Evolutionary conservation across 2,797 vertebrate species (phyloP), one percentile per base, ranked within the genome.

Genomic region (Dromococcyx pavoninus): DNA sequence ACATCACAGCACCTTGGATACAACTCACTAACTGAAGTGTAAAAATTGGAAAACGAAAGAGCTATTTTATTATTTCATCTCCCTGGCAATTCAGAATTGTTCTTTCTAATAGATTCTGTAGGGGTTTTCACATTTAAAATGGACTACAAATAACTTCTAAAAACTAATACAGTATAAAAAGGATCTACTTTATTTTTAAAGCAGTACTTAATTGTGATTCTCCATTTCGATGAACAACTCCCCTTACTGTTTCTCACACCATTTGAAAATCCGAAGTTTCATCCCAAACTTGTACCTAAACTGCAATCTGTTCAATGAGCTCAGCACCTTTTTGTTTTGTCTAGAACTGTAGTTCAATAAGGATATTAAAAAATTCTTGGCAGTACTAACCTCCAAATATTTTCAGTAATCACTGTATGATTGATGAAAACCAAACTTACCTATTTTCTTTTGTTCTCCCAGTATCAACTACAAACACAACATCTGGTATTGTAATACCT

Each of bases 391-490:
- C 9, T 74, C 17, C n/a, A 44, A 76, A 50, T 62, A 73, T 23
- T 58, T 65, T 53, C 11, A 41, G n/a, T 50, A 72, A 79, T 33
- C n/a, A 72, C 15, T 23, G 7, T 32, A 50, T 13, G 18, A 91
- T 0, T 32, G 44, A 88, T 66, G 13, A 93, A 82, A 97, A 88
- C 83, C 23, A 92, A 75, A 95, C 89, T 61, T 97, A 99, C 99
- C 99, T 99, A 82, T 99, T 99, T 98, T 99, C 99, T 97, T 99
- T 99, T 24, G 99, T 99, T 97, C 98, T 99, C 58, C 99, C 99
- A 17, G 98, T 98, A 93, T 99, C 99, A 48, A 99, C 98, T 93
- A 99, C 99, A 93, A 99, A 99, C 91, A 99, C 99, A 39, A 99
- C 99, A 73, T 99, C 99, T 46, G 99, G 99, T 96, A 99, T 99